These are phyloP conservation scores for Ariopsis seemanni DNA, from an alignment of 2,113 vertebrate species.

Conservation along the genomic window DNA sequence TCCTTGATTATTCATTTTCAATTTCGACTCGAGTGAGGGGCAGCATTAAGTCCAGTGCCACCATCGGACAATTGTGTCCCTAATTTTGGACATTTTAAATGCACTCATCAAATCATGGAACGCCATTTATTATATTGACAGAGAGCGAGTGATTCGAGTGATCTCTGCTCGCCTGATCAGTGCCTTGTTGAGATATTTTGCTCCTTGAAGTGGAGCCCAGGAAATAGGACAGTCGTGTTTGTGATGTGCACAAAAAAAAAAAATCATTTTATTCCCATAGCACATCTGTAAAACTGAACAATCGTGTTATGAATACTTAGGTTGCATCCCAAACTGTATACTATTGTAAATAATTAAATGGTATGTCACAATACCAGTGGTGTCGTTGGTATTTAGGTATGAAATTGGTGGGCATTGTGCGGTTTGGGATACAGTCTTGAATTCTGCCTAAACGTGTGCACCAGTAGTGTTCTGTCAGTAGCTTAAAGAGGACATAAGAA, in stretches of 20 bases:
- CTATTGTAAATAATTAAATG: background rate
- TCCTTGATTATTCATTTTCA: background rate
- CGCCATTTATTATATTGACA: background rate
- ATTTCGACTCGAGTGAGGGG: background rate
- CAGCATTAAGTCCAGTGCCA: background rate
- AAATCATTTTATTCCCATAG: background rate
- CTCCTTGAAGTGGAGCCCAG: background rate
- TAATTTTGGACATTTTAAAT: slow-evolving; percentile 8
- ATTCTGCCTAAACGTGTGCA: background rate
- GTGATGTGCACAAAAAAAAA: background rate
- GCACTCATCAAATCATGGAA: background rate
- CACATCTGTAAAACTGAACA: background rate
- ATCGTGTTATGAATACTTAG: background rate
- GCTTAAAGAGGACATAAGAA: no score
- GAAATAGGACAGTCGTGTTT: background rate
- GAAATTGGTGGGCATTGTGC: background rate
- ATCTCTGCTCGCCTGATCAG: background rate
- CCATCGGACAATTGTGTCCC: background rate
- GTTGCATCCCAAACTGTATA: background rate
- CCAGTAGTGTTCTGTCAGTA: background rate
- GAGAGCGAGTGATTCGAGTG: background rate
- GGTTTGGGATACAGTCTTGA: background rate
- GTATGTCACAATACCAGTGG: background rate
- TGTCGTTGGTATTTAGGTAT: background rate
- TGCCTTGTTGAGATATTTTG: background rate